Conservation (phyloP, 2,797 vertebrate species). For the Enoplosus armatus region DNA sequence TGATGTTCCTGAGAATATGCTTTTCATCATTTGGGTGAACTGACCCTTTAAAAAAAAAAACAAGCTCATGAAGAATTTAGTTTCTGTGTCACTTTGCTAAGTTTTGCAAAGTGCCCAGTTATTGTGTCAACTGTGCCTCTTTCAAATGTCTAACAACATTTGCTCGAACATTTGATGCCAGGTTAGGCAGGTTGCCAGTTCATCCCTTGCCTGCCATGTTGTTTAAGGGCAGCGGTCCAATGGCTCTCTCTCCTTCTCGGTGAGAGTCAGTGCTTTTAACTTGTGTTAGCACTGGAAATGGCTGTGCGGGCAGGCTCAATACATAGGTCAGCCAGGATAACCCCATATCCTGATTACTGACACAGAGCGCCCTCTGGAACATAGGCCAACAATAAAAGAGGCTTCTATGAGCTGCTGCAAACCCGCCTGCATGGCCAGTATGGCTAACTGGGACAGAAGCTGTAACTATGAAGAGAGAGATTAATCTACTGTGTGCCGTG, state of each 20-base stretch:
- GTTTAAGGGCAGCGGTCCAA: conserved; percentile 31
- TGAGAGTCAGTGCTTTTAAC: conserved; percentile 59
- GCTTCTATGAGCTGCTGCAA: conserved; percentile 70
- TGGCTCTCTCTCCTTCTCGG: conserved; percentile 32
- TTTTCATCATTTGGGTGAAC: neutral
- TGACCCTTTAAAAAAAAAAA: neutral
- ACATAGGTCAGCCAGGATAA: conserved; percentile 88
- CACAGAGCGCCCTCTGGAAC: conserved; percentile 82
- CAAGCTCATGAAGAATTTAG: conserved; percentile 6
- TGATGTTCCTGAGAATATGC: neutral
- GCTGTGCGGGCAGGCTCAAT: conserved; percentile 78
- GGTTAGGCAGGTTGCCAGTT: conserved; percentile 38
- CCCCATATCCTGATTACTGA: conserved; percentile 89
- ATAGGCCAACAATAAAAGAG: conserved; percentile 78
- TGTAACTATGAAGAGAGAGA: conserved; percentile 32
- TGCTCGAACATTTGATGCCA: conserved; percentile 45
- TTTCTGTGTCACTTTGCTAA: conserved; percentile 9
- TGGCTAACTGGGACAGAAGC: conserved; percentile 34
- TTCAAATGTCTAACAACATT: conserved; percentile 28
- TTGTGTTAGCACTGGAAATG: conserved; percentile 67
- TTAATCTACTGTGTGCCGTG: conserved; percentile 21
- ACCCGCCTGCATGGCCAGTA: conserved; percentile 44
- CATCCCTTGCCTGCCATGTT: conserved; percentile 28
- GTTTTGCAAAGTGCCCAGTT: conserved; percentile 13
- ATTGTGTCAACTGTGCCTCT: conserved; percentile 29